These are phyloP conservation scores for Bujurquina vittata DNA, from an alignment of 2,113 vertebrate species.

Conservation along the genomic window DNA sequence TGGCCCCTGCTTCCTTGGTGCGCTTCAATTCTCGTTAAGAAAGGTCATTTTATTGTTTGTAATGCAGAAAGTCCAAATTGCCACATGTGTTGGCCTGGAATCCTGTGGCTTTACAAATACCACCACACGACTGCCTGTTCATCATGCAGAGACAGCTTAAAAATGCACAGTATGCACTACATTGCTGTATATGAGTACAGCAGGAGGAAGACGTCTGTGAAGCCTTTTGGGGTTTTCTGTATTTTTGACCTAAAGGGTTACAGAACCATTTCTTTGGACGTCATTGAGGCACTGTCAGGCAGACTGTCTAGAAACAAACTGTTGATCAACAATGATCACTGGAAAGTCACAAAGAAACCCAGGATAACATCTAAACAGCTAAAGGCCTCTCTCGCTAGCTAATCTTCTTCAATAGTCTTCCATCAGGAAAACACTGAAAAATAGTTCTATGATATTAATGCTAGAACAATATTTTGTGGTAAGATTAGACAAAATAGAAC, in stretches of 20 bases:
- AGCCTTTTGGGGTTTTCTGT: background rate
- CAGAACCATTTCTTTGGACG: background rate
- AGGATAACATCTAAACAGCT: background rate
- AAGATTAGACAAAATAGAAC: background rate
- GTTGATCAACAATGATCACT: background rate
- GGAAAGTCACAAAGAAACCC: background rate
- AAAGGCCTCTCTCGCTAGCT: background rate
- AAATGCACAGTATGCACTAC: slow-evolving; percentile 24
- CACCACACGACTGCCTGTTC: slow-evolving; percentile 48
- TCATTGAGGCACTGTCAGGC: background rate
- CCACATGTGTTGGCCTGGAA: slow-evolving; percentile 14
- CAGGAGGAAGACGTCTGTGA: background rate
- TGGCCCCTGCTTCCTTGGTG: background rate
- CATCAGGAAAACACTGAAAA: background rate
- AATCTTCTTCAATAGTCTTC: background rate
- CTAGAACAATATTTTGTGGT: background rate
- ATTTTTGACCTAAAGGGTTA: background rate
- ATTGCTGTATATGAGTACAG: background rate
- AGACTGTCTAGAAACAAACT: too few relatives aligned
- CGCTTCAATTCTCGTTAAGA: slow-evolving; percentile 41
- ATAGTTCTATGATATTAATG: too few relatives aligned
- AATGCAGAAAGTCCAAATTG: slow-evolving; percentile 46
- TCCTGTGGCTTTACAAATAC: slow-evolving; percentile 54
- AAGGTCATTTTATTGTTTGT: slow-evolving; percentile 65
- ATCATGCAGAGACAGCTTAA: slow-evolving; percentile 45